phyloP scores from a whole-genome alignment of 2,113 vertebrate genomes.

The Corythoichthys haematopterus region DNA sequence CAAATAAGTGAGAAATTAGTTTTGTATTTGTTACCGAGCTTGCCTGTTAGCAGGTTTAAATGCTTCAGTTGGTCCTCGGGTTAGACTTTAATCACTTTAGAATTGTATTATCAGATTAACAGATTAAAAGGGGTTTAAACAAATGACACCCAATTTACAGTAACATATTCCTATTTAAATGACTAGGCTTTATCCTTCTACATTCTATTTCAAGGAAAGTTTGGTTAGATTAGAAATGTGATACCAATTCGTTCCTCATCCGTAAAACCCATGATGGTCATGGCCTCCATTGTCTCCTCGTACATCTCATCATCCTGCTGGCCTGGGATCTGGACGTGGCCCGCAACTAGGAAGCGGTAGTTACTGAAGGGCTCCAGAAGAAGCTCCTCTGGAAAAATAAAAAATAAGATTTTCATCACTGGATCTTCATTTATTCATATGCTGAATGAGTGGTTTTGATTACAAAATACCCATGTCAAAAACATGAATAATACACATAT shows the following conservation, averaged over 20 bases:
- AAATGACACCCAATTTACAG: background rate
- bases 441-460: background rate
- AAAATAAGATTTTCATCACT: background rate
- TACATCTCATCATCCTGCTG: conserved; percentile 92
- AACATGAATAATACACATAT: background rate
- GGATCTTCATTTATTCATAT: background rate
- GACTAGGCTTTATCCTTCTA: background rate
- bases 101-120: background rate
- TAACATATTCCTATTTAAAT: background rate
- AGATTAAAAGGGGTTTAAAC: background rate
- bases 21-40: background rate
- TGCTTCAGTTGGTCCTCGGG: background rate
- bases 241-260: conserved; percentile 85
- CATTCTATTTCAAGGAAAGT: background rate
- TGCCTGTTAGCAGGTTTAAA: background rate
- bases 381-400: conserved; percentile 77
- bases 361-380: conserved; percentile 84
- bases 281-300: conserved; percentile 89
- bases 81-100: background rate
- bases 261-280: conserved; percentile 88
- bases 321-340: conserved; percentile 81
- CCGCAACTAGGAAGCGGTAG: conserved; percentile 86
- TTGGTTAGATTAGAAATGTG: background rate
- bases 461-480: background rate
- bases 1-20: background rate